These are phyloP conservation scores for Ahaetulla prasina DNA, from an alignment of 2,113 vertebrate genomes.

Conservation along the genomic window DNA sequence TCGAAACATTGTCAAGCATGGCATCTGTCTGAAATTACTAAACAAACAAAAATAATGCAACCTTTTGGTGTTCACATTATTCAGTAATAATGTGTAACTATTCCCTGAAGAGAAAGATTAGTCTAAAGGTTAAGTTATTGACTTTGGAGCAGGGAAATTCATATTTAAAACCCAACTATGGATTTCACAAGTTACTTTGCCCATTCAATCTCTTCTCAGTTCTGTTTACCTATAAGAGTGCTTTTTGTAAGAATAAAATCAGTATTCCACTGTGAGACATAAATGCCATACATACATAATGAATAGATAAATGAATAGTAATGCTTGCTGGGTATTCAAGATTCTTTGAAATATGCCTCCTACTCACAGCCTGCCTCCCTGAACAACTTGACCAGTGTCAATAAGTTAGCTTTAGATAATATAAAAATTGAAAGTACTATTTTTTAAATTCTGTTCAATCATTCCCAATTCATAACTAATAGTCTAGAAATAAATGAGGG, in stretches of 20 bases:
- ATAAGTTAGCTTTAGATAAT: background rate
- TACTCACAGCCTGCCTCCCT: background rate
- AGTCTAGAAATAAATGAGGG: constrained; percentile 41
- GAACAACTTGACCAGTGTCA: background rate
- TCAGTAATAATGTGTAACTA: background rate
- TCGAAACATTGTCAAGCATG: background rate
- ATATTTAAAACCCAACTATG: background rate
- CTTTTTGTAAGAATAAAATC: background rate
- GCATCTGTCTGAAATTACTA: background rate
- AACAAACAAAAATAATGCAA: background rate
- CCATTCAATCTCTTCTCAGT: background rate
- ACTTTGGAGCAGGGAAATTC: background rate
- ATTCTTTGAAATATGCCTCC: background rate
- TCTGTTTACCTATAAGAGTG: background rate
- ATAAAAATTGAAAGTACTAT: background rate
- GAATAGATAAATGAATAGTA: background rate
- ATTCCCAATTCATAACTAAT: constrained; percentile 20
- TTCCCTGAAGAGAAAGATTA: background rate
- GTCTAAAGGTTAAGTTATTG: background rate
- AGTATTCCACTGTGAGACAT: background rate
- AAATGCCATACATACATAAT: background rate
- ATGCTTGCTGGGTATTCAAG: background rate
- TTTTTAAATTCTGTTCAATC: no score
- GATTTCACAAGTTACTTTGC: background rate
- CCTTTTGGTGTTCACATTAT: background rate